phyloP scores from a whole-genome alignment of 1,140 invertebrate species.

The Eurosta solidaginis region DNA sequence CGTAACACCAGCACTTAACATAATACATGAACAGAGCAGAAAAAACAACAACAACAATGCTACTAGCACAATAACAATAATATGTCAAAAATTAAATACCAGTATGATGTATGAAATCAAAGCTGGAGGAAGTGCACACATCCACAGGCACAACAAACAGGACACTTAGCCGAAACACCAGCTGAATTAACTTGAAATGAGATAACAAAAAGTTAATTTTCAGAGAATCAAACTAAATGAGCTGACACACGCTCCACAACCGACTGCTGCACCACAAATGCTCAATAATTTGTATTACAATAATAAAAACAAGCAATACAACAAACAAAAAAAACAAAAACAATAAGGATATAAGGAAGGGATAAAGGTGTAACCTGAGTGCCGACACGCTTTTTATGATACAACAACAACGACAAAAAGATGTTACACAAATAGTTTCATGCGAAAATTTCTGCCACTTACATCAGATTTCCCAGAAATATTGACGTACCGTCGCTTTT shows the following conservation, averaged over 20 bases:
- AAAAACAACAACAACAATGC: background rate
- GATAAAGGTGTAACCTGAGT: conserved; percentile 48
- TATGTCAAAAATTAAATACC: conserved; percentile 28
- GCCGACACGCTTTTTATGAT: conserved; percentile 44
- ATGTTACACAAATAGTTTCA: background rate
- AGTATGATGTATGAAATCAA: background rate
- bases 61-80: background rate
- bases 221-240: conserved; percentile 55
- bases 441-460: background rate
- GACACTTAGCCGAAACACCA: background rate
- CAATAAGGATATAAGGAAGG: conserved; percentile 1
- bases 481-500: background rate
- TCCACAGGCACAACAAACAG: background rate
- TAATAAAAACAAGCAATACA: background rate
- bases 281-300: conserved; percentile 16
- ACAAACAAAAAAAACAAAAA: too few species aligned
- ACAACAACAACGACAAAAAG: background rate
- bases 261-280: conserved; percentile 13
- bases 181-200: background rate
- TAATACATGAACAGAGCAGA: background rate
- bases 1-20: background rate
- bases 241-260: conserved; percentile 8
- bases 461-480: background rate
- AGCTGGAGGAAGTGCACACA: background rate
- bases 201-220: conserved; percentile 53